Evolutionary conservation across 2,888 invertebrate species (phyloP).

Genomic region (Plebejus melissa): DNA sequence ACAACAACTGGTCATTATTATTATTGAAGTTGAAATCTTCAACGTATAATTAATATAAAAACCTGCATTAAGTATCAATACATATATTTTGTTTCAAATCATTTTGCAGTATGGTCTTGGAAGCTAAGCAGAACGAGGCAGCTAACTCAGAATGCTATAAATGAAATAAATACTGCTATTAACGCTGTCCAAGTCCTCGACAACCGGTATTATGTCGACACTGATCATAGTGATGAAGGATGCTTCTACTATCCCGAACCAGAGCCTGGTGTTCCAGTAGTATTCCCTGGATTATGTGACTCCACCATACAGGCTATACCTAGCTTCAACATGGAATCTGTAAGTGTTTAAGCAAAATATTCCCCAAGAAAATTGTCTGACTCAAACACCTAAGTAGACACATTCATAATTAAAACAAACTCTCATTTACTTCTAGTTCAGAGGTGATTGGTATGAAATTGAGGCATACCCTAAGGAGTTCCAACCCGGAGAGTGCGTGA

Average conservation of each 20-base stretch:
- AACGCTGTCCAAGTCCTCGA: slow-evolving; percentile 47
- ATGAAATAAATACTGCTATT: slow-evolving; percentile 38
- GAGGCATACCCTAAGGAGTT: slow-evolving; percentile 50
- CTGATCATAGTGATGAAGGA: slow-evolving; percentile 48
- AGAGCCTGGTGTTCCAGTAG: slow-evolving; percentile 46
- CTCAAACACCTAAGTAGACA: neutral
- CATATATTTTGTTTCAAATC: neutral
- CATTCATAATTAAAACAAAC: too few species aligned
- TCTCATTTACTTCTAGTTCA: slow-evolving; percentile 44
- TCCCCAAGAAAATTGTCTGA: neutral
- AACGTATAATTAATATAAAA: too few species aligned
- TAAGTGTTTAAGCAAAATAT: slow-evolving; percentile 36
- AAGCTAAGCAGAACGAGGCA: slow-evolving; percentile 54
- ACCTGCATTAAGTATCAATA: neutral
- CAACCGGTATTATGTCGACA: slow-evolving; percentile 46
- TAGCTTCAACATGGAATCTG: slow-evolving; percentile 47
- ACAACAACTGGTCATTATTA: neutral
- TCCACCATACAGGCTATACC: slow-evolving; percentile 45
- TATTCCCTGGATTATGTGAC: slow-evolving; percentile 59
- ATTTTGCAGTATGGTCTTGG: slow-evolving; percentile 55
- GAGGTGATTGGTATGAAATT: slow-evolving; percentile 53
- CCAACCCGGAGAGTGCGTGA: slow-evolving; percentile 54
- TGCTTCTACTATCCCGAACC: slow-evolving; percentile 61
- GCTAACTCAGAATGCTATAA: slow-evolving; percentile 35
- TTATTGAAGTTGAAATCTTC: too few species aligned